phyloP scores from a whole-genome alignment of 2,888 invertebrate genomes.

The Parapristionchus giblindavisi region DNA sequence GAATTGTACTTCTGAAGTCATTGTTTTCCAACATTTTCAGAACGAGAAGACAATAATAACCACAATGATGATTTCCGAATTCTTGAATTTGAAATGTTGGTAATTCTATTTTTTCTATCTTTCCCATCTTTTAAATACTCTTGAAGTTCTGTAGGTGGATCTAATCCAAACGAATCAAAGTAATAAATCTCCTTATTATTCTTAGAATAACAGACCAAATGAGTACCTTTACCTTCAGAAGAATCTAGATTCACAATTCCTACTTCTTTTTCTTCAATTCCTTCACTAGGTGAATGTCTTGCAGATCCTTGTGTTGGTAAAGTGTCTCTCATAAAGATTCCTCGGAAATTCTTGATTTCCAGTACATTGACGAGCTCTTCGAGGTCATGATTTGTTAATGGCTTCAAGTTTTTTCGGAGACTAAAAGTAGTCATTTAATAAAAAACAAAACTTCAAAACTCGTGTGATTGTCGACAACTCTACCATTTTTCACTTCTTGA shows the following conservation, averaged over 20 bases:
- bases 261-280: constrained; percentile 36
- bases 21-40: constrained; percentile 43
- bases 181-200: constrained; percentile 35
- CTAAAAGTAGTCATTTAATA: too few relatives aligned
- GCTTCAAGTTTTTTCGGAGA: constrained; percentile 44
- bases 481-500: too few relatives aligned
- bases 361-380: constrained; percentile 34
- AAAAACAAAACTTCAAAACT: too few relatives aligned
- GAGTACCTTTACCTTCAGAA: constrained; percentile 35
- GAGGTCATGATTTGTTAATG: constrained; percentile 42
- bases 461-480: too few relatives aligned
- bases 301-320: too few relatives aligned
- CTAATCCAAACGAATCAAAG: constrained; percentile 47
- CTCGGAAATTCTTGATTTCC: constrained; percentile 42
- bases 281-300: too few relatives aligned
- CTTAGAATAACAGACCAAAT: constrained; percentile 43
- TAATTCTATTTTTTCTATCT: constrained; percentile 41
- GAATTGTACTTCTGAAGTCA: constrained; percentile 37
- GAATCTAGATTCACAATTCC: constrained; percentile 44
- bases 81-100: constrained; percentile 44
- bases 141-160: constrained; percentile 44
- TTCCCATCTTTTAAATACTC: constrained; percentile 41
- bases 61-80: constrained; percentile 47
- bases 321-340: constrained; percentile 44
- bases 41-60: constrained; percentile 31